Percentiles rank a stretch among this genome's conserved stretches.
phyloP scores from a whole-genome alignment of 2,113 vertebrate genomes.

The Myocastor coypus region DNA sequence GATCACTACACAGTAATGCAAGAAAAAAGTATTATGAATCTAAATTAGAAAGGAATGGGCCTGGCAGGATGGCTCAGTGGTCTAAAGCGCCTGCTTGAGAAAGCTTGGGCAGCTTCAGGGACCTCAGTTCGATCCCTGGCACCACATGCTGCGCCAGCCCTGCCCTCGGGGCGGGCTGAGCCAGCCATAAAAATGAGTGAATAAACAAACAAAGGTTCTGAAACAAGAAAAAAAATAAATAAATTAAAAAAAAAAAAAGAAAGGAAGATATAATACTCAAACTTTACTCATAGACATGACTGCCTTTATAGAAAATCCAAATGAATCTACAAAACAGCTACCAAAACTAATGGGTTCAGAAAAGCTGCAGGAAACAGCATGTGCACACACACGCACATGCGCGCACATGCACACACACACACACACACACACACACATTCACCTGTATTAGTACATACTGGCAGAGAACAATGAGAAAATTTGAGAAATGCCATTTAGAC shows the following conservation, averaged over 20 bases:
- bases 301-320: not conserved
- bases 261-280: slow-evolving; percentile 6
- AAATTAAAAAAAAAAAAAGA: too few relatives aligned
- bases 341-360: not conserved
- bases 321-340: not conserved
- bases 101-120: too few relatives aligned
- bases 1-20: not conserved
- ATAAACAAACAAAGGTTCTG: too few relatives aligned
- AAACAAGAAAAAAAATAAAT: too few relatives aligned
- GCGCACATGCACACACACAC: not conserved
- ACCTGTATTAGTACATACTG: not conserved
- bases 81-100: too few relatives aligned
- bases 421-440: not conserved
- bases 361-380: not conserved
- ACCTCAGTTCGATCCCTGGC: too few relatives aligned
- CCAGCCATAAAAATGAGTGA: too few relatives aligned
- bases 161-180: too few relatives aligned
- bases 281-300: not conserved
- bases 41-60: not conserved
- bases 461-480: not conserved
- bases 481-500: not conserved
- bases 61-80: too few relatives aligned
- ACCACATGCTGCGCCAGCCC: too few relatives aligned
- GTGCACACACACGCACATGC: not conserved
- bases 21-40: not conserved